A percentile compares a stretch with the other conserved stretches of the same genome.
phyloP scores from a whole-genome alignment of 1,140 invertebrate species.

The Tetranychus urticae region DNA sequence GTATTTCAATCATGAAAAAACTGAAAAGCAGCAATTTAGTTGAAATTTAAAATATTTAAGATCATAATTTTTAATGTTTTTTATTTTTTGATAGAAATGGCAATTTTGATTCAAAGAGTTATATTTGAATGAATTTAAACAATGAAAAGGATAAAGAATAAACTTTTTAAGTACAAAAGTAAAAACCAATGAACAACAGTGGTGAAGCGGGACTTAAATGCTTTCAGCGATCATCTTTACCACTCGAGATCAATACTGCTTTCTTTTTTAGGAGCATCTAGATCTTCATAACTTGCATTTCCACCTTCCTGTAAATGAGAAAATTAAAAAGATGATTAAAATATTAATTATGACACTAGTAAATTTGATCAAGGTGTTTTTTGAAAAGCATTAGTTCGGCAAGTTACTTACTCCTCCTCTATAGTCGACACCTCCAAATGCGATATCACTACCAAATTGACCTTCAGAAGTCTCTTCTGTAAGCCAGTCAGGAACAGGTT shows the following conservation, averaged over 20 bases:
- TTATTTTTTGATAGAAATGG: too few species aligned
- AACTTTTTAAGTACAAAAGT: too few species aligned
- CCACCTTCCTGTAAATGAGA: not conserved
- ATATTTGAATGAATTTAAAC: too few species aligned
- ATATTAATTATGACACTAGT: too few species aligned
- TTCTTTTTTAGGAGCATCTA: not conserved
- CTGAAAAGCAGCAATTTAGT: too few species aligned
- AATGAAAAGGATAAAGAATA: too few species aligned
- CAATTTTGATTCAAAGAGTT: too few species aligned
- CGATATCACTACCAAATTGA: not conserved
- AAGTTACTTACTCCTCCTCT: not conserved
- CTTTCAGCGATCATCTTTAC: not conserved
- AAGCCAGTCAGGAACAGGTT: slow-evolving; percentile 18
- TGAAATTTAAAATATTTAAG: too few species aligned
- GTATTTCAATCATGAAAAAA: too few species aligned
- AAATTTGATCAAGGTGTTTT: too few species aligned
- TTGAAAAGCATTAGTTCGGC: not conserved
- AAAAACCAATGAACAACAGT: not conserved
- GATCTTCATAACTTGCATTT: not conserved
- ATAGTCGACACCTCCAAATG: not conserved
- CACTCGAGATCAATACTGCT: not conserved
- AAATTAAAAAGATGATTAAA: not conserved
- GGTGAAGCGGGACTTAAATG: not conserved
- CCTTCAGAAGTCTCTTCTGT: not conserved
- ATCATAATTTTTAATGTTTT: too few species aligned